Evolutionary conservation across 1,140 invertebrate species (phyloP), one percentile per base, ranked within the genome.

Genomic region (Drosophila pseudoobscura): DNA sequence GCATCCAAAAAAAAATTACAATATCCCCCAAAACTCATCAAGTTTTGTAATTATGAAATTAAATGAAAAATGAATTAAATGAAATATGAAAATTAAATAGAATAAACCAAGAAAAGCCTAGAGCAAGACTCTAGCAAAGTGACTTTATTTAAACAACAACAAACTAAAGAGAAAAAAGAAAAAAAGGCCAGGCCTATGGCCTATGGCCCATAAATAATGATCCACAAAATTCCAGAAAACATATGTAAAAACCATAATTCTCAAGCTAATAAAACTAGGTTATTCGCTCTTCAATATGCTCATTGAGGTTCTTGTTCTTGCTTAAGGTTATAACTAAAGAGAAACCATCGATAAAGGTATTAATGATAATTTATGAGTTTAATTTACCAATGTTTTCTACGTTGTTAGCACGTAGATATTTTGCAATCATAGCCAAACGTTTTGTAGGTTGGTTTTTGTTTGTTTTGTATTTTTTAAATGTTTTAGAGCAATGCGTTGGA

Each of bases 371-470:
- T 68, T 63, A 41, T 13, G 22, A 51, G 52, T 64, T 74, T 49
- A 74, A 78, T 85, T 85, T 87, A 87, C 82, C 82, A 78, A 87
- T 71, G 74, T 87, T 87, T 78, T 87, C 82, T 87, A 87, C 53
- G 58, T 58, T 80, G 77, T 63, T 60, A 57, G 51, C 59, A 43
- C 60, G 69, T 47, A 63, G 69, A 62, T 54, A 20, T 26, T 26
- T 26, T 26, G 24, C 24, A 26, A 26, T 44, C 49, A 63, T 64
- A 17, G 58, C 46, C 58, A 47, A 58, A 59, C 55, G 47, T 77
- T 72, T 59, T 68, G 53, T 78, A 66, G 53, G 59, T 75, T 69
- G 72, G 63, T 71, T 71, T 76, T 65, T 61, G 15, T 44, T 51
- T 49, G n/a, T 29, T 29, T 61, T 61, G 69, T 35, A 9, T 35